phyloP scores from a whole-genome alignment of 2,888 invertebrate species.

The Bruchidius siliquastri region DNA sequence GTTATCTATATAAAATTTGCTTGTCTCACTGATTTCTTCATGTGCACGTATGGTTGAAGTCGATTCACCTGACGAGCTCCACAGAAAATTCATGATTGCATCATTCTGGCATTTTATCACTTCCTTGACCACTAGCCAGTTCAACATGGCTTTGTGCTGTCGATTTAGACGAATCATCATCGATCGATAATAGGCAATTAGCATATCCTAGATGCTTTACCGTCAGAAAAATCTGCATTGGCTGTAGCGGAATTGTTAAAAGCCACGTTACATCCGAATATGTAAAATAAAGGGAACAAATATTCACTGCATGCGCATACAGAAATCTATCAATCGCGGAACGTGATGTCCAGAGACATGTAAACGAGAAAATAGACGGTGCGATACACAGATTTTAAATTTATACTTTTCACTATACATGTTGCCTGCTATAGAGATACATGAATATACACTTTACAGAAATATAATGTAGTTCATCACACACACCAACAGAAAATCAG shows the following conservation, averaged over 20 bases:
- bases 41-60: too few species aligned
- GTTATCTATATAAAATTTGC: too few species aligned
- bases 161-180: not conserved
- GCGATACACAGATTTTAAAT: not conserved
- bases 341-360: not conserved
- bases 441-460: too few species aligned
- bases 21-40: too few species aligned
- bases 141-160: not conserved
- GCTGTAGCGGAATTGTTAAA: not conserved
- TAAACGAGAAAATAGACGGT: not conserved
- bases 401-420: too few species aligned
- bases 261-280: not conserved
- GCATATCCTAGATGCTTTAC: not conserved
- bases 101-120: too few species aligned
- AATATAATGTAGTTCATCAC: too few species aligned
- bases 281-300: not conserved
- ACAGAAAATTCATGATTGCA: too few species aligned
- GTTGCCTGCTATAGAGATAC: too few species aligned
- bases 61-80: too few species aligned
- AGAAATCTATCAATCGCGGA: not conserved
- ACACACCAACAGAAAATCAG: too few species aligned
- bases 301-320: not conserved
- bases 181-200: not conserved
- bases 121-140: not conserved
- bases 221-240: not conserved